Conservation (phyloP, 2,888 invertebrate species). For the Rhagonycha fulva region DNA sequence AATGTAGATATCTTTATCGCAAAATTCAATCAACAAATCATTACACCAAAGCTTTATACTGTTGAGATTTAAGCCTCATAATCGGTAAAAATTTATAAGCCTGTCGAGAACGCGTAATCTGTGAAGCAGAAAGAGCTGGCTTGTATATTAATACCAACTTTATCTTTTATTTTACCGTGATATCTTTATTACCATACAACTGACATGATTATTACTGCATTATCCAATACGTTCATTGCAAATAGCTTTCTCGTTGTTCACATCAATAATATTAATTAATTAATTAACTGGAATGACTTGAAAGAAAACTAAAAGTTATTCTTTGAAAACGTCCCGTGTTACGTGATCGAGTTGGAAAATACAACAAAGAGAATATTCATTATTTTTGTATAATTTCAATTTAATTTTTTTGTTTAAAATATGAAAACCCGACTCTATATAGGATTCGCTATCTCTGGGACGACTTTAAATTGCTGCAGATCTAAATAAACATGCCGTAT, state of each 20-base stretch:
- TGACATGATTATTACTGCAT: constrained; percentile 16
- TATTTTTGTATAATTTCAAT: constrained; percentile 29
- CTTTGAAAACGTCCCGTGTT: neutral
- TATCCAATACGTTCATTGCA: neutral
- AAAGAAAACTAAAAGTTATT: neutral
- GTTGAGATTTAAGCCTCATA: neutral
- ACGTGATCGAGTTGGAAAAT: constrained; percentile 4
- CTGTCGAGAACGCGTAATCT: neutral
- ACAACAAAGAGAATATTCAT: constrained; percentile 15
- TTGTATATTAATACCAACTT: constrained; percentile 8
- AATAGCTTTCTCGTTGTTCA: neutral
- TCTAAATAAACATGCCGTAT: constrained; percentile 31
- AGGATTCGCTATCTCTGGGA: constrained; percentile 25
- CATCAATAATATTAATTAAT: neutral
- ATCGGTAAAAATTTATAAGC: neutral
- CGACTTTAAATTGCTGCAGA: constrained; percentile 33
- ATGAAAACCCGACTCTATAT: constrained; percentile 17
- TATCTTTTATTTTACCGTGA: constrained; percentile 8
- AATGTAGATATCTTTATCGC: neutral
- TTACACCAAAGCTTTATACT: neutral
- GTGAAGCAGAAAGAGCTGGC: neutral
- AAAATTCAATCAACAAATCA: neutral
- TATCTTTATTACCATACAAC: constrained; percentile 12
- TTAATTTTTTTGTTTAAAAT: constrained; percentile 24
- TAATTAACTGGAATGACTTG: neutral